These are phyloP conservation scores for Dryobates pubescens DNA, from an alignment of 2,797 vertebrate genomes.

Conservation along the genomic window DNA sequence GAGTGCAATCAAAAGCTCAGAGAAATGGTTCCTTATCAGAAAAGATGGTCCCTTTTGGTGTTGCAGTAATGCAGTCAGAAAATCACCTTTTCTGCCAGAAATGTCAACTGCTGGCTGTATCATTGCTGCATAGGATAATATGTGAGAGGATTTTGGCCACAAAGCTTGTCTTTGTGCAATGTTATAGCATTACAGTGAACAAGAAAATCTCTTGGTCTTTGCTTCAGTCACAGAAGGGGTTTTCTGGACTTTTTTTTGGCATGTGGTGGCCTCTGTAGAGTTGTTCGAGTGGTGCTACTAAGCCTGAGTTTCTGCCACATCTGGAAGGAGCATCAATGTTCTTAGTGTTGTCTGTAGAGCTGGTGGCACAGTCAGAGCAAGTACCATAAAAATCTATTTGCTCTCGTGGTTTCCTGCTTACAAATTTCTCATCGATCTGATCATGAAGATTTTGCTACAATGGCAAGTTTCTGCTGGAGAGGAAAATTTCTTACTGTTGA, in stretches of 20 bases:
- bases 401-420: background rate
- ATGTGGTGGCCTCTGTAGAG: background rate
- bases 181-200: background rate
- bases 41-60: background rate
- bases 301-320: background rate
- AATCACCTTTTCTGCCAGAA: background rate
- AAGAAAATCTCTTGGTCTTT: background rate
- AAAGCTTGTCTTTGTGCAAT: background rate
- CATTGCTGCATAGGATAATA: background rate
- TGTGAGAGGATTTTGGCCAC: background rate
- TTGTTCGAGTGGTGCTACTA: background rate
- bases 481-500: too few species aligned
- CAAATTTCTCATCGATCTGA: too few species aligned
- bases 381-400: background rate
- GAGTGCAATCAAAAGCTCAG: background rate
- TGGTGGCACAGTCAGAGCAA: background rate
- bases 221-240: background rate
- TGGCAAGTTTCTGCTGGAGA: too few species aligned
- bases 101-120: background rate
- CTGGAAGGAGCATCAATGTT: background rate
- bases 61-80: background rate
- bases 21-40: background rate
- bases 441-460: too few species aligned
- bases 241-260: background rate
- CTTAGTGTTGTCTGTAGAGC: accelerated